Conservation (phyloP, 1,140 invertebrate species). For the Manduca sexta region DNA sequence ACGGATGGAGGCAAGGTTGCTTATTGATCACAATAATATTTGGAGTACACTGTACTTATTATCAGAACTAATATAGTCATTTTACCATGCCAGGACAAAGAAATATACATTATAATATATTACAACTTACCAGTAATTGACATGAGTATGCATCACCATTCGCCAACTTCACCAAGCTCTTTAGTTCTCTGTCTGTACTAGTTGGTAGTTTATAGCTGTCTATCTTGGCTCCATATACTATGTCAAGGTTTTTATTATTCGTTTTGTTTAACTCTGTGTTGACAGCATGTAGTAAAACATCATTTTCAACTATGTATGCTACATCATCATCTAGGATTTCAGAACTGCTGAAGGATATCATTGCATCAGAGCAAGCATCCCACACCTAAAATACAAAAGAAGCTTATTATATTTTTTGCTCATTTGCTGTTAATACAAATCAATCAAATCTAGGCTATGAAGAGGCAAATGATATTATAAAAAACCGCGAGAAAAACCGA, state of each 20-base stretch:
- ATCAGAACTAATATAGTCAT: too few species aligned
- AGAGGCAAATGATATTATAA: too few species aligned
- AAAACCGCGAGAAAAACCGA: too few species aligned
- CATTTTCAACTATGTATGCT: conserved; percentile 96
- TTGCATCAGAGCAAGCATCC: conserved; percentile 91
- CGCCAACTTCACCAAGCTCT: conserved; percentile 66
- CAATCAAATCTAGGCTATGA: too few species aligned
- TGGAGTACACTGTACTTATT: too few species aligned
- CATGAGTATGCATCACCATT: conserved; percentile 75
- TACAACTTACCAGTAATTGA: conserved; percentile 75
- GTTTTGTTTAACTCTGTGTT: conserved; percentile 59
- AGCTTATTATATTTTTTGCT: not conserved
- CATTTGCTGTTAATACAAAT: too few species aligned
- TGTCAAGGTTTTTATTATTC: conserved; percentile 42
- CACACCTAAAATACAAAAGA: conserved; percentile 80
- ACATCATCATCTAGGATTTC: conserved; percentile 81
- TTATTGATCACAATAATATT: too few species aligned
- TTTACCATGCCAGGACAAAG: too few species aligned
- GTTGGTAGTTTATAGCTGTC: conserved; percentile 39
- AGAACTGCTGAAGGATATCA: conserved; percentile 89
- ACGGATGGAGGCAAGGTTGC: too few species aligned
- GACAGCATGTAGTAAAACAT: conserved; percentile 86
- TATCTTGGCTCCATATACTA: conserved; percentile 57
- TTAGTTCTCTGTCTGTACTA: conserved; percentile 7
- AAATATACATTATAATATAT: not conserved